These are phyloP conservation scores for Acromyrmex heyeri DNA, from an alignment of 1,140 invertebrate genomes.

Conservation along the genomic window DNA sequence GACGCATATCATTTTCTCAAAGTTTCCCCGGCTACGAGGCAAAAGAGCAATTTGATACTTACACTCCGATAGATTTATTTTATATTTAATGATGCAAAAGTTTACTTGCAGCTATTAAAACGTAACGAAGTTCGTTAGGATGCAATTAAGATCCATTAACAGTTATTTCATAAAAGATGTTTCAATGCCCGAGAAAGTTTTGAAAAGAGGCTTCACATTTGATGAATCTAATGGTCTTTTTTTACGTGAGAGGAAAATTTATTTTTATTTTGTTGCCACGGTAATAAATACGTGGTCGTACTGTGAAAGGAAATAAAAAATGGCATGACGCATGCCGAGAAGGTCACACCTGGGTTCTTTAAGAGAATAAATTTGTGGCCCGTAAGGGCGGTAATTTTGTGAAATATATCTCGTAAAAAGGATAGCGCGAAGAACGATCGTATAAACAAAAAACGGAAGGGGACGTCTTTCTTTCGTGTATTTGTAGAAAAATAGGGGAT, in stretches of 20 bases:
- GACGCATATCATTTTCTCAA: conserved; percentile 6
- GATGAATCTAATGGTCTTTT: background rate
- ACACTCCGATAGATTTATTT: conserved; percentile 16
- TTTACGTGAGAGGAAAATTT: background rate
- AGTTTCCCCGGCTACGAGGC: background rate
- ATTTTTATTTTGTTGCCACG: conserved; percentile 1
- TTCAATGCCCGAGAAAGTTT: background rate
- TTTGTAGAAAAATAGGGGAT: background rate
- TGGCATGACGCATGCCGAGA: conserved; percentile 1
- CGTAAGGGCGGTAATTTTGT: conserved; percentile 32
- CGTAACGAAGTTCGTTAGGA: conserved; percentile 20
- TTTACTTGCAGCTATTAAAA: conserved; percentile 30
- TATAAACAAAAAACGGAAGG: background rate
- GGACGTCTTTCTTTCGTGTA: background rate
- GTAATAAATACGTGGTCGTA: conserved; percentile 40
- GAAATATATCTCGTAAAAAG: conserved; percentile 20
- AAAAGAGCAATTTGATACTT: conserved; percentile 19
- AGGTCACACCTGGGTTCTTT: conserved; percentile 26
- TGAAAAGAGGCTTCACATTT: background rate
- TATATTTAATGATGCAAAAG: conserved; percentile 22
- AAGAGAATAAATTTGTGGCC: conserved; percentile 35
- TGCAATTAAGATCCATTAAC: conserved; percentile 38
- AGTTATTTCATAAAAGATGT: conserved; percentile 12
- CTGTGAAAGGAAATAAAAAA: background rate
- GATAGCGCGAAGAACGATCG: background rate